Percentiles rank a stretch among this genome's conserved stretches.
These are phyloP conservation scores for Hanleya hanleyi DNA, from an alignment of 2,888 invertebrate species.

Conservation along the genomic window DNA sequence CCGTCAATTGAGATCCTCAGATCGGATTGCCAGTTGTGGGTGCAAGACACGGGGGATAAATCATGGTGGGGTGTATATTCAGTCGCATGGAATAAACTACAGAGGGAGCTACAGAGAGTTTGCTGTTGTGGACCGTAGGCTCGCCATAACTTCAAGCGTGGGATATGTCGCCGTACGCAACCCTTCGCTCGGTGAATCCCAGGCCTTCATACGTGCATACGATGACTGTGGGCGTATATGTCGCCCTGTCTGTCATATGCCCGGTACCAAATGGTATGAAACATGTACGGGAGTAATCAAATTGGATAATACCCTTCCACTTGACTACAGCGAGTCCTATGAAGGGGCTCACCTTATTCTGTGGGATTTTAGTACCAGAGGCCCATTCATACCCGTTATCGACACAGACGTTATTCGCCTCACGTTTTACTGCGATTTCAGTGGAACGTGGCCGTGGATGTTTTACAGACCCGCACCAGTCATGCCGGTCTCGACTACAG, in stretches of 20 bases:
- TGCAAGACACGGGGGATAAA: conserved; percentile 29
- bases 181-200: conserved; percentile 41
- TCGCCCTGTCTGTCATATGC: conserved; percentile 55
- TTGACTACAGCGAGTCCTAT: conserved; percentile 48
- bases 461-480: background rate
- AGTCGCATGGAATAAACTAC: conserved; percentile 59
- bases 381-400: conserved; percentile 46
- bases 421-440: conserved; percentile 63
- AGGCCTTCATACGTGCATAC: conserved; percentile 52
- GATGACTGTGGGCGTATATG: conserved; percentile 62
- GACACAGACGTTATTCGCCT: conserved; percentile 49
- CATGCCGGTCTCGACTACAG: background rate
- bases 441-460: conserved; percentile 19
- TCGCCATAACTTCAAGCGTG: conserved; percentile 54
- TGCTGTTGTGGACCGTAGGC: conserved; percentile 54
- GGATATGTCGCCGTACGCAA: conserved; percentile 60
- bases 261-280: conserved; percentile 40
- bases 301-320: conserved; percentile 41
- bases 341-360: conserved; percentile 54
- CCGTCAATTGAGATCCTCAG: conserved; percentile 12
- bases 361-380: conserved; percentile 49
- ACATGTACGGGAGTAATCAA: conserved; percentile 56
- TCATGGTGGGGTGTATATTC: conserved; percentile 50
- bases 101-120: conserved; percentile 61
- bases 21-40: conserved; percentile 29